Percentiles rank a stretch among this genome's conserved stretches.
phyloP scores from a whole-genome alignment of 2,888 invertebrate species.

The Anticlea derivata region DNA sequence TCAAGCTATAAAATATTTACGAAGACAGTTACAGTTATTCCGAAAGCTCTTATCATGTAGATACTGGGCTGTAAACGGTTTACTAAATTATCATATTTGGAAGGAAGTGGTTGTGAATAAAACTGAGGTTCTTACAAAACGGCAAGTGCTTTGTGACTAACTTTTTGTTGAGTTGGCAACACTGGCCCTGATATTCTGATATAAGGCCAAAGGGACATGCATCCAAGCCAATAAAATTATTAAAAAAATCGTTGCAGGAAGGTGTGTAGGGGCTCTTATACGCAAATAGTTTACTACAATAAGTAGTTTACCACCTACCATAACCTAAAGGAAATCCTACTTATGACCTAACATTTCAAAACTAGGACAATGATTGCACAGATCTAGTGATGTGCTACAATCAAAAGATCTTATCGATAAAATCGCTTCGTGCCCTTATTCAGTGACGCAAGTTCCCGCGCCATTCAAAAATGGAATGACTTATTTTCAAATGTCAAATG shows the following conservation, averaged over 20 bases:
- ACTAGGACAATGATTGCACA: constrained; percentile 40
- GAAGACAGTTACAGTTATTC: constrained; percentile 29
- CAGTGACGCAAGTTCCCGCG: constrained; percentile 26
- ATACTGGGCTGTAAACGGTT: constrained; percentile 6
- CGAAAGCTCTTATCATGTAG: constrained; percentile 16
- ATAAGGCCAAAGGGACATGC: too few relatives aligned
- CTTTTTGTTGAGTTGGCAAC: too few relatives aligned
- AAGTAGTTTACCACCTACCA: constrained; percentile 11
- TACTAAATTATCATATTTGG: constrained; percentile 16
- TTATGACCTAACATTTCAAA: constrained; percentile 42
- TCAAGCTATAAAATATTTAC: constrained; percentile 16
- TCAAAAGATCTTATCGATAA: constrained; percentile 1
- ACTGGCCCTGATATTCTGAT: too few relatives aligned
- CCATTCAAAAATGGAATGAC: constrained; percentile 31
- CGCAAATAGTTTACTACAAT: too few relatives aligned
- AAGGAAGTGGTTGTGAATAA: constrained; percentile 7
- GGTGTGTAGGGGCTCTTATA: too few relatives aligned
- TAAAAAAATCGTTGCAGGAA: too few relatives aligned
- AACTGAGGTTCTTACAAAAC: not conserved
- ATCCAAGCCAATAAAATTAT: too few relatives aligned
- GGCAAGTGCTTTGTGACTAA: not conserved
- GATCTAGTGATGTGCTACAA: constrained; percentile 45
- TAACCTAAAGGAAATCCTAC: constrained; percentile 44
- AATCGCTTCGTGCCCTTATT: not conserved
- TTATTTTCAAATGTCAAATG: constrained; percentile 34